A percentile compares a stretch with the other conserved stretches of the same genome.
These are phyloP conservation scores for Camarhynchus parvulus DNA, from an alignment of 2,113 vertebrate genomes.

Conservation along the genomic window DNA sequence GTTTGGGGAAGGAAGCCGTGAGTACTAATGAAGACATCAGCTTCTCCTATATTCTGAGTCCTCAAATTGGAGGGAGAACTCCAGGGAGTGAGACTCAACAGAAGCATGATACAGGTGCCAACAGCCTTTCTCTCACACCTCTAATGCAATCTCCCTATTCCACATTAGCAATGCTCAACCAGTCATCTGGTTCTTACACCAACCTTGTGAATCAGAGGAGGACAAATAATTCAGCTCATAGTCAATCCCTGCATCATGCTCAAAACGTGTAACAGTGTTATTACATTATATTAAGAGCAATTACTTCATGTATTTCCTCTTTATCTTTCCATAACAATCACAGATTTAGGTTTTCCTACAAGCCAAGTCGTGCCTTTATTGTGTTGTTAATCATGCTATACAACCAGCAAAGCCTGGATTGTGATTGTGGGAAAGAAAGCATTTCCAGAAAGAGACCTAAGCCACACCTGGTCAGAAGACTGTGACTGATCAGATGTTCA, in stretches of 20 bases:
- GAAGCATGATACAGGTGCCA: rapidly evolving
- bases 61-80: neutral
- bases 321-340: neutral
- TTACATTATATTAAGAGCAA: neutral
- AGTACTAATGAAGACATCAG: neutral
- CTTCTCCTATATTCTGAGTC: neutral
- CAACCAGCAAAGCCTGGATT: neutral
- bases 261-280: neutral
- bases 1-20: neutral
- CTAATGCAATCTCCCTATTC: neutral
- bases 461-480: neutral
- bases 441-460: neutral
- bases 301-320: slow-evolving; percentile 5
- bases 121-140: neutral
- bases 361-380: neutral
- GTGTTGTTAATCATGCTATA: neutral
- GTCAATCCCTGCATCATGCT: neutral
- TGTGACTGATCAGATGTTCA: neutral
- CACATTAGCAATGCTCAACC: neutral
- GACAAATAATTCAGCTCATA: neutral
- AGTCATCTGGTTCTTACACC: neutral
- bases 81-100: neutral
- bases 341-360: neutral
- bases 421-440: neutral
- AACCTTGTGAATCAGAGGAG: neutral